Evolutionary conservation across 92 coral and sea anemone genomes (phyloP), one percentile per base, ranked within the genome.

Genomic region (Heteractis magnifica): DNA sequence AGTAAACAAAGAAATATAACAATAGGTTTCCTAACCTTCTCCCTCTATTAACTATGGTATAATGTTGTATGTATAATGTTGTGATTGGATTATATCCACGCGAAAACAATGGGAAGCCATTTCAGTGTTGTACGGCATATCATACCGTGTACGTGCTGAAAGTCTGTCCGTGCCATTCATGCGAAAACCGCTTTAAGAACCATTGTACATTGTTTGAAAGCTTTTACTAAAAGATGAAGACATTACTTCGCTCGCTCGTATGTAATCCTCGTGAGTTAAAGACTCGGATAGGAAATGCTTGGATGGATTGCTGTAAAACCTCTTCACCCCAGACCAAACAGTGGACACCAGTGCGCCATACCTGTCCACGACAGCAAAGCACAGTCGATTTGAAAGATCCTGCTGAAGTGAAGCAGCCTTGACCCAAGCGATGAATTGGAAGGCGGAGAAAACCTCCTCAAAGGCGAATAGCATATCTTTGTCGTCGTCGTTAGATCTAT

Each of bases 331-430:
- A 26, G 73, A 68, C 73, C 73, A 68, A 23, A 68, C 23, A 48
- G 16, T 3, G 0, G 73, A 48, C 73, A 68, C 73, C 13, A 68
- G 49, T 8, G 4, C 49, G 10, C 73, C 50, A 23, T 7, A 68
- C 49, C 73, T 23, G 73, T 68, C 73, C 5, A 7, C 19, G 2
- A 68, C 73, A 23, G 73, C 73, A 20, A 68, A 26, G 73, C 73
- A 68, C 73, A 68, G 73, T 8, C 73, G 73, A 48, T 68, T 68
- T 68, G 73, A 68, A 68, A 68, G 73, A 26, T 68, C 73, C 73
- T 68, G 73, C 15, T 68, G 73, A 26, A 68, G 73, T 8, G 48
- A 20, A 26, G 5, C 73, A 68, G 10, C 49, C 50, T 68, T 68
- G 73, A 68, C 18, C 49, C 73, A 68, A n/a, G 73, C 50, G 10